Percentiles rank a stretch among this genome's conserved stretches.
These are phyloP conservation scores for Machaerirhynchus nigripectus DNA, from an alignment of 2,113 vertebrate genomes.

Conservation along the genomic window DNA sequence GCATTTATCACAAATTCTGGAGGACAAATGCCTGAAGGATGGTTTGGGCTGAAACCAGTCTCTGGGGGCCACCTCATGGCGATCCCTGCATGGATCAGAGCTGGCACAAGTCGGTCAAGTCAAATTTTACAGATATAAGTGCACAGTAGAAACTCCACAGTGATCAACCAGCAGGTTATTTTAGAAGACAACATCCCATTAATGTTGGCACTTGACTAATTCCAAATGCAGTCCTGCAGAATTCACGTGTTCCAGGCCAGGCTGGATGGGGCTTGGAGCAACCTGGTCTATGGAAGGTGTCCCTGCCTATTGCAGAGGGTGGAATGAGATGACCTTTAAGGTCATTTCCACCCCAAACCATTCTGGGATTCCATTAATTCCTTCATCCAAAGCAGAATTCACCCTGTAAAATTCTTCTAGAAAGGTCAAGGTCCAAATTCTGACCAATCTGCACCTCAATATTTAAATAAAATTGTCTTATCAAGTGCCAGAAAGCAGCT, in stretches of 20 bases:
- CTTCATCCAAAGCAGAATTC: neutral
- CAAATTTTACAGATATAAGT: neutral
- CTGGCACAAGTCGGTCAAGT: neutral
- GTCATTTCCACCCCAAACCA: neutral
- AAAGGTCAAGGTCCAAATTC: neutral
- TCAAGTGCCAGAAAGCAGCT: neutral
- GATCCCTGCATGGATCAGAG: neutral
- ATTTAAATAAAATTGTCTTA: neutral
- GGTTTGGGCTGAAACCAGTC: neutral
- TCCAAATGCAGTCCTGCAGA: neutral
- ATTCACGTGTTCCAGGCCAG: neutral
- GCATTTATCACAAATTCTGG: neutral
- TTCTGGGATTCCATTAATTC: neutral
- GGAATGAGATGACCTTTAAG: neutral
- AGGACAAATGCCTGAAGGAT: neutral
- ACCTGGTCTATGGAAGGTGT: neutral
- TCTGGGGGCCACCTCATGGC: rapidly evolving
- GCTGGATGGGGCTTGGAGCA: neutral
- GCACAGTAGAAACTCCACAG: neutral
- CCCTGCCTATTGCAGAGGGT: neutral
- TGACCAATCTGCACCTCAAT: neutral
- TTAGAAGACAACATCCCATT: neutral
- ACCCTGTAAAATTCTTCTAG: neutral
- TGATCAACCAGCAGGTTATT: neutral
- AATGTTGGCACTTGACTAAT: neutral